These are phyloP conservation scores for Asarcornis scutulata DNA, from an alignment of 2,113 vertebrate species.

Conservation along the genomic window DNA sequence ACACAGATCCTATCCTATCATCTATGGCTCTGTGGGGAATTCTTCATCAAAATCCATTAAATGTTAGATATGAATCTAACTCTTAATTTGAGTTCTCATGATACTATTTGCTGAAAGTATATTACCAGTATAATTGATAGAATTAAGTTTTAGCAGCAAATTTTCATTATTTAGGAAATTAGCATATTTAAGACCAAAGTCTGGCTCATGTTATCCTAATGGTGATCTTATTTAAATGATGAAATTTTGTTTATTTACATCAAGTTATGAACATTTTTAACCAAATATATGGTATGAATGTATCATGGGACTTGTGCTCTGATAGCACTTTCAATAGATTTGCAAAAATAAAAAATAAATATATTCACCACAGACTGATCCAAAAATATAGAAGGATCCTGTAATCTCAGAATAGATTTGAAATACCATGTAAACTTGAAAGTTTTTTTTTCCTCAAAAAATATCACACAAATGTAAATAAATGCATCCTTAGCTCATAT, in stretches of 20 bases:
- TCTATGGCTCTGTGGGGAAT: background rate
- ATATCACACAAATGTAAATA: background rate
- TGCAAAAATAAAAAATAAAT: background rate
- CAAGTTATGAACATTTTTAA: background rate
- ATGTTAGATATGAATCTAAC: background rate
- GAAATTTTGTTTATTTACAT: background rate
- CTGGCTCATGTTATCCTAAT: background rate
- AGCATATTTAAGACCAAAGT: background rate
- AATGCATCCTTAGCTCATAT: background rate
- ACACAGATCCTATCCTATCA: background rate
- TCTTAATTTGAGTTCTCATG: background rate
- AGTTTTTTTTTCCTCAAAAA: background rate
- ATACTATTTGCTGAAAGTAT: background rate
- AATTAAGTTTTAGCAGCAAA: background rate
- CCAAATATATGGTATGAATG: background rate
- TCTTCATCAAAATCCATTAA: background rate
- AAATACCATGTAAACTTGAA: background rate
- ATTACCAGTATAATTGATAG: background rate
- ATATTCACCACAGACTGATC: background rate
- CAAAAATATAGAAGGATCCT: background rate
- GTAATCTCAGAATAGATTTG: background rate
- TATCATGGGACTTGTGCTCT: background rate
- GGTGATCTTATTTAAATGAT: background rate
- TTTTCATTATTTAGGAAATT: background rate
- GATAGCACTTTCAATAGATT: background rate